phyloP scores from a whole-genome alignment of 2,113 vertebrate genomes.

The Scalopus aquaticus region DNA sequence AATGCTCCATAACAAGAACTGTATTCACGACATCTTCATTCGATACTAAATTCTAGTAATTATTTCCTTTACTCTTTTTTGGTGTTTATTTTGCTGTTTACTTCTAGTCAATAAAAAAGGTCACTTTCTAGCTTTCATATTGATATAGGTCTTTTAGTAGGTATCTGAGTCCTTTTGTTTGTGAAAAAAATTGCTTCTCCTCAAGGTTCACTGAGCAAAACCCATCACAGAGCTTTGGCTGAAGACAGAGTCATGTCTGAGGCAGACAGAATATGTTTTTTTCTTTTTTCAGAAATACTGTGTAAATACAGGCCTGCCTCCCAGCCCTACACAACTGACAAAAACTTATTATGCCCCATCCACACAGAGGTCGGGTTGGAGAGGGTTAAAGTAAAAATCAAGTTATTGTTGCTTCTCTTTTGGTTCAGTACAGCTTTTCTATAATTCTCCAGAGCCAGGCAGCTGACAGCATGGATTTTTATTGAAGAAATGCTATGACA shows the following conservation, averaged over 20 bases:
- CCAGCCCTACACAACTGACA: neutral
- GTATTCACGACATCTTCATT: neutral
- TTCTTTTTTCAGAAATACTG: neutral
- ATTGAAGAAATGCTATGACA: constrained; percentile 84
- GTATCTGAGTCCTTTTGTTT: constrained; percentile 3
- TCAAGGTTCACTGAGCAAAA: constrained; percentile 24
- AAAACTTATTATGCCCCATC: neutral
- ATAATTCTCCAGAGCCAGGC: constrained; percentile 70
- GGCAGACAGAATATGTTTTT: neutral
- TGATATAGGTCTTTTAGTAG: neutral
- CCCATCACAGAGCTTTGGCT: neutral
- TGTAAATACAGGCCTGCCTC: neutral
- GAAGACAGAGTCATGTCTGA: neutral
- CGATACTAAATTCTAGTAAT: neutral
- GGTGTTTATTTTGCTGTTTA: neutral
- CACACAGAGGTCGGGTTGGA: neutral
- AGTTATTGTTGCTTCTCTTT: constrained; percentile 39
- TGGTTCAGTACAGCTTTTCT: constrained; percentile 58
- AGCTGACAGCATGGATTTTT: constrained; percentile 83
- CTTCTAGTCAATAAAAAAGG: neutral
- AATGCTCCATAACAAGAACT: neutral
- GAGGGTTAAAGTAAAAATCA: constrained; percentile 50
- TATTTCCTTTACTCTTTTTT: neutral
- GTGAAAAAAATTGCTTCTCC: constrained; percentile 21
- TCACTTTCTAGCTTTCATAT: constrained; percentile 28